Evolutionary conservation across 2,113 vertebrate genomes (phyloP).

Genomic region (Heterotis niloticus): DNA sequence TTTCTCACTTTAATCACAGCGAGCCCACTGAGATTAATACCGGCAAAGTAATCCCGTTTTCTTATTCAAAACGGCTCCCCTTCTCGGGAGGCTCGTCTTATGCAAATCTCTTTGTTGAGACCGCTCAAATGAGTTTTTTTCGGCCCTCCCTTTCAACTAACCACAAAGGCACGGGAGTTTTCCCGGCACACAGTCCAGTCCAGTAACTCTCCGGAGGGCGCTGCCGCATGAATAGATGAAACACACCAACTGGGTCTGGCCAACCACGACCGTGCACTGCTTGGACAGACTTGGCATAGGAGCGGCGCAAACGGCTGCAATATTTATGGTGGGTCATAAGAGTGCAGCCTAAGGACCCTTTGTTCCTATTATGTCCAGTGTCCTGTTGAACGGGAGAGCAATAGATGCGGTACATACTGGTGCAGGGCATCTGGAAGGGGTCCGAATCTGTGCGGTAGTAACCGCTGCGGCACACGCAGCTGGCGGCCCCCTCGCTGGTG

Average conservation of each 20-base stretch:
- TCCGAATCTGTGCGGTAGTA: constrained; percentile 84
- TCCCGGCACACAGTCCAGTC: constrained; percentile 6
- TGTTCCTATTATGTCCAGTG: neutral
- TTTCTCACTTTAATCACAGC: constrained; percentile 61
- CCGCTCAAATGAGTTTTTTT: constrained; percentile 30
- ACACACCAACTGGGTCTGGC: neutral
- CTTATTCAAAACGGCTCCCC: constrained; percentile 39
- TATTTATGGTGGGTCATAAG: neutral
- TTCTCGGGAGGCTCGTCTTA: constrained; percentile 44
- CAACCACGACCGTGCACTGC: neutral
- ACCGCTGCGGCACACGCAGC: constrained; percentile 77
- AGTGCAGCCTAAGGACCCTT: neutral
- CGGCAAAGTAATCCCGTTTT: constrained; percentile 58
- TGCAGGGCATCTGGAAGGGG: constrained; percentile 85
- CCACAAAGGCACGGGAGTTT: neutral
- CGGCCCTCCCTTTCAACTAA: constrained; percentile 4
- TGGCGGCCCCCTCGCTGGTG: constrained; percentile 80
- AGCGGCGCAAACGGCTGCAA: neutral
- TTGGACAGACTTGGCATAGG: neutral
- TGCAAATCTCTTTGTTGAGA: constrained; percentile 41
- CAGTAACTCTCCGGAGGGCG: constrained; percentile 26
- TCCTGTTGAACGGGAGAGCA: neutral
- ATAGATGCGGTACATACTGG: constrained; percentile 67
- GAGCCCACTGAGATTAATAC: constrained; percentile 55
- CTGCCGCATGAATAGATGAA: constrained; percentile 24